Conservation (phyloP, 1,140 invertebrate genomes). For the Lycorma delicatula region DNA sequence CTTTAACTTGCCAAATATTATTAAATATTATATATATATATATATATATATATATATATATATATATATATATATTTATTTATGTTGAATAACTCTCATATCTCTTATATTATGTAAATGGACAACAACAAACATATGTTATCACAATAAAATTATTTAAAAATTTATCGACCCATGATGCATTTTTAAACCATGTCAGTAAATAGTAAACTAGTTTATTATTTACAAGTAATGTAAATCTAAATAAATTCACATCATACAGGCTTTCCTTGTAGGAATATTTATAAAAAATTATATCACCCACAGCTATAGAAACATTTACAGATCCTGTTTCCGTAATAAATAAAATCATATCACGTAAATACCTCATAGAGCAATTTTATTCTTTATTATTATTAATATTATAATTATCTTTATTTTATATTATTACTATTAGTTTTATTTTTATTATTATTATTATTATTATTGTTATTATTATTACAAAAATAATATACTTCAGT, state of each 20-base stretch:
- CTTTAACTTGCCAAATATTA: conserved; percentile 2
- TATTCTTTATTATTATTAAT: background rate
- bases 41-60: background rate
- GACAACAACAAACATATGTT: background rate
- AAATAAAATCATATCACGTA: conserved; percentile 1
- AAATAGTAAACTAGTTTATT: too few species aligned
- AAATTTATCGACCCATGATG: too few species aligned
- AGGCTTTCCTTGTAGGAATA: too few species aligned
- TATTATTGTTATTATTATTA: too few species aligned
- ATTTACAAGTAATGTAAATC: too few species aligned
- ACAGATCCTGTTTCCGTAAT: too few species aligned
- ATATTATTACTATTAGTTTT: background rate
- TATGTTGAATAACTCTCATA: background rate
- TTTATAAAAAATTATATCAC: too few species aligned
- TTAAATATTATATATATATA: conserved; percentile 1
- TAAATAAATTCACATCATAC: too few species aligned
- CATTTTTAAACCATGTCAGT: too few species aligned
- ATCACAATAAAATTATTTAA: background rate
- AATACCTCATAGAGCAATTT: background rate
- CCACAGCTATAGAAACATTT: too few species aligned
- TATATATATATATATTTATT: background rate
- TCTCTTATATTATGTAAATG: background rate
- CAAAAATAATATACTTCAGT: too few species aligned
- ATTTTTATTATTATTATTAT: background rate
- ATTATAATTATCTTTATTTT: background rate